Evolutionary conservation across 2,888 invertebrate species (phyloP).

Genomic region (Druceiella hillmani): DNA sequence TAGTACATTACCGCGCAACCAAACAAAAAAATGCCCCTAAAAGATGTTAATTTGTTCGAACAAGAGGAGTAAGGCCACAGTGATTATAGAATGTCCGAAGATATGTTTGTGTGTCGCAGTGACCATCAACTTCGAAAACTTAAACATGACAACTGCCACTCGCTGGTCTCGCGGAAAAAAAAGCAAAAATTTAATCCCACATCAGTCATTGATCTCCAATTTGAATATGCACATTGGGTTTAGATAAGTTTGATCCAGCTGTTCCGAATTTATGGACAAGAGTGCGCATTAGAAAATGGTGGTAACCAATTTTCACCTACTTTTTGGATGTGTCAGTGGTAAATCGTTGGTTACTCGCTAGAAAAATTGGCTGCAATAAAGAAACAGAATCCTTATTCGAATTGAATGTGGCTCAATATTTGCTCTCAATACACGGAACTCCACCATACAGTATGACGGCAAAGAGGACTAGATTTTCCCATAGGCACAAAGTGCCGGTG

Average conservation of each 20-base stretch:
- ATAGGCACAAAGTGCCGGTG: conserved; percentile 12
- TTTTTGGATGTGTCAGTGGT: too few relatives aligned
- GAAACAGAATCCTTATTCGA: conserved; percentile 13
- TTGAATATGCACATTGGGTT: conserved; percentile 15
- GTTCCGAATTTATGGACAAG: conserved; percentile 14
- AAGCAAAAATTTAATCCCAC: conserved; percentile 10
- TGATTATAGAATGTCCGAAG: conserved; percentile 15
- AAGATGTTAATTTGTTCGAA: conserved; percentile 17
- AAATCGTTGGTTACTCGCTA: conserved; percentile 13
- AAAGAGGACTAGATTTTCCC: conserved; percentile 10
- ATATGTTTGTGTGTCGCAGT: conserved; percentile 16
- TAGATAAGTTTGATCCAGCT: conserved; percentile 14
- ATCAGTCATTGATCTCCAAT: conserved; percentile 15
- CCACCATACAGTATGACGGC: conserved; percentile 13
- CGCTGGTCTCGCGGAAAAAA: conserved; percentile 11
- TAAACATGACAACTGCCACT: too few relatives aligned
- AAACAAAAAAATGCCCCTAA: conserved; percentile 14
- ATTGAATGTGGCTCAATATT: conserved; percentile 12
- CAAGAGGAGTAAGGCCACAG: conserved; percentile 13
- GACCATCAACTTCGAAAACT: too few relatives aligned
- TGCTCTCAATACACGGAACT: conserved; percentile 12
- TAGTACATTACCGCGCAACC: conserved; percentile 13
- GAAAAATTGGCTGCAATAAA: conserved; percentile 12
- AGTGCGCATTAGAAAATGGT: conserved; percentile 12
- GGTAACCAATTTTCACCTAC: conserved; percentile 12